A percentile compares a stretch with the other conserved stretches of the same genome.
phyloP scores from a whole-genome alignment of 2,888 invertebrate species.

The Microctonus brassicae region DNA sequence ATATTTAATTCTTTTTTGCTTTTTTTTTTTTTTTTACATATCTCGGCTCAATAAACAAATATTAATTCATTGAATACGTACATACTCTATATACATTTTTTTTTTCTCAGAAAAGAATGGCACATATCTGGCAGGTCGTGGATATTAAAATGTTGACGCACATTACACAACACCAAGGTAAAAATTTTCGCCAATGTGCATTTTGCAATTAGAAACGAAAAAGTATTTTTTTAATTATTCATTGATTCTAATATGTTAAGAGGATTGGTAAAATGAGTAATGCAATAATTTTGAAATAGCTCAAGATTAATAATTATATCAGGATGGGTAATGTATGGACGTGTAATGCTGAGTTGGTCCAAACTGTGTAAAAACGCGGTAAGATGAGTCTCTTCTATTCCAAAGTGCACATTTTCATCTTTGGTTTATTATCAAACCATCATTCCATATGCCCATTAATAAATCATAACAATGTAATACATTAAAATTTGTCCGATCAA shows the following conservation, averaged over 20 bases:
- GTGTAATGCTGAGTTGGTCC: conserved; percentile 28
- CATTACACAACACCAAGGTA: not conserved
- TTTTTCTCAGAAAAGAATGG: conserved; percentile 26
- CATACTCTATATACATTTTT: conserved; percentile 46
- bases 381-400: conserved; percentile 25
- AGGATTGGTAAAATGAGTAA: not conserved
- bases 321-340: conserved; percentile 38
- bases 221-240: not conserved
- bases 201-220: conserved; percentile 11
- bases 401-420: not conserved
- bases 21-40: conserved; percentile 33
- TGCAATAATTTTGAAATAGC: not conserved
- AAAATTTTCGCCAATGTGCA: conserved; percentile 12
- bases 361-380: conserved; percentile 26
- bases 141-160: not conserved
- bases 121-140: conserved; percentile 26
- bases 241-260: not conserved
- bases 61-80: conserved; percentile 41
- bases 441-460: not conserved
- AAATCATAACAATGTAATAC: not conserved
- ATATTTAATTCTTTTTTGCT: conserved; percentile 22
- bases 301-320: conserved; percentile 26
- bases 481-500: not conserved
- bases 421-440: not conserved
- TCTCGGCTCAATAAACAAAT: conserved; percentile 41